phyloP scores from a whole-genome alignment of 2,888 invertebrate genomes.

The Cyrtodaria siliqua region DNA sequence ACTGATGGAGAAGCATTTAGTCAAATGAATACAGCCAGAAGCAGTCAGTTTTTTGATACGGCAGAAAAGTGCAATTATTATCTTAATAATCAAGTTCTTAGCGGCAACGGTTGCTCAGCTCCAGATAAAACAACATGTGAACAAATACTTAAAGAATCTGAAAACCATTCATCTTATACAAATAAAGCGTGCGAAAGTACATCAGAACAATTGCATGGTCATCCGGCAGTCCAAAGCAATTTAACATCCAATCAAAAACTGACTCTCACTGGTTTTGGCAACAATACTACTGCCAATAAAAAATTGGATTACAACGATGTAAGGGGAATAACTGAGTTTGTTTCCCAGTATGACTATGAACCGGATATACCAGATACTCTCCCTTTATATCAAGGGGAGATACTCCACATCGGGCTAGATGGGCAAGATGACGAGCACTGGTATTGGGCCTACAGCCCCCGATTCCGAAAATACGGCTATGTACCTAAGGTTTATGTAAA shows the following conservation, averaged over 20 bases:
- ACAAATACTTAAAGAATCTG: no score
- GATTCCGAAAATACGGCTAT: conserved; percentile 96
- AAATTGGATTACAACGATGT: conserved; percentile 22
- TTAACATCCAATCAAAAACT: no score
- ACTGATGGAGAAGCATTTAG: no score
- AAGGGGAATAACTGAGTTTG: conserved; percentile 83
- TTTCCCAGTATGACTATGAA: conserved; percentile 98
- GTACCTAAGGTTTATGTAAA: conserved; percentile 89
- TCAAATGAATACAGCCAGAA: no score
- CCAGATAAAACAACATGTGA: no score
- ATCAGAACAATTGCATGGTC: no score
- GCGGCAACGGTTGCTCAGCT: neutral
- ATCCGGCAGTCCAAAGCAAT: no score
- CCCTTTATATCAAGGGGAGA: conserved; percentile 95
- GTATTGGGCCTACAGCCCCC: conserved; percentile 94
- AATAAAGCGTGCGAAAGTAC: no score
- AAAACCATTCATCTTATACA: no score
- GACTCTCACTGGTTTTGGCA: no score
- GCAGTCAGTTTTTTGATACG: neutral
- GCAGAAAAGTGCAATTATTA: conserved; percentile 13
- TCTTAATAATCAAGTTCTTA: neutral
- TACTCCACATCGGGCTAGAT: conserved; percentile 97
- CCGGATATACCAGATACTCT: conserved; percentile 97
- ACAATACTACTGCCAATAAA: no score
- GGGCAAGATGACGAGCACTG: conserved; percentile 91